Percentiles rank a stretch among this genome's conserved stretches.
Conservation (phyloP, 2,113 vertebrate genomes). For the Euleptes europaea region DNA sequence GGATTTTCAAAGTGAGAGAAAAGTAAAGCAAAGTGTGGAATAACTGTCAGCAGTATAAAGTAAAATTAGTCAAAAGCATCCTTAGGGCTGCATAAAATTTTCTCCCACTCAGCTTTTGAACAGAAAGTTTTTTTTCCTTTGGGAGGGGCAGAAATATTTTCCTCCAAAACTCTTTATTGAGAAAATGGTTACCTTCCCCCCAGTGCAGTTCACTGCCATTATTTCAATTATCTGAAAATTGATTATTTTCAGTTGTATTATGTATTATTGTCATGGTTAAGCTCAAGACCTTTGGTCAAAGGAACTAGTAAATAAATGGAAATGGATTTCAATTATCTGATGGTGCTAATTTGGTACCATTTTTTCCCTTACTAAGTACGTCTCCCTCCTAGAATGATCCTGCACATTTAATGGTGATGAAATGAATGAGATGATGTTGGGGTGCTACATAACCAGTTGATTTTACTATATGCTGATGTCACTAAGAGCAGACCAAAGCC, state of each 20-base stretch:
- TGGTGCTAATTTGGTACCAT: neutral
- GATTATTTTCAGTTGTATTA: too few relatives aligned
- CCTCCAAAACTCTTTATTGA: neutral
- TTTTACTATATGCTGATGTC: neutral
- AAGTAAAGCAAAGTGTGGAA: slow-evolving; percentile 9
- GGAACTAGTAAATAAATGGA: too few relatives aligned
- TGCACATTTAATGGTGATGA: neutral
- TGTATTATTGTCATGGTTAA: too few relatives aligned
- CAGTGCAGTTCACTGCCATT: neutral
- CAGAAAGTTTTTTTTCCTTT: neutral
- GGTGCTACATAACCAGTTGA: neutral
- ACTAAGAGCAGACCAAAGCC: neutral
- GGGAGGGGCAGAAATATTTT: neutral
- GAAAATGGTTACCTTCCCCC: neutral
- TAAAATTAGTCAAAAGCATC: neutral
- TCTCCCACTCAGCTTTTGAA: slow-evolving; percentile 2
- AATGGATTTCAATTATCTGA: neutral
- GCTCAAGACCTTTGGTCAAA: too few relatives aligned
- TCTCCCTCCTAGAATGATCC: neutral
- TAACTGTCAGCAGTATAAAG: slow-evolving; percentile 27
- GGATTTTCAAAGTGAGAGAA: slow-evolving; percentile 7
- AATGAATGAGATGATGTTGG: neutral
- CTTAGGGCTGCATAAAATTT: neutral
- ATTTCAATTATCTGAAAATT: neutral
- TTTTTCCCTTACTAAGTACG: neutral